Conservation (phyloP, 2,888 invertebrate species). For the Polydesmus complanatus region DNA sequence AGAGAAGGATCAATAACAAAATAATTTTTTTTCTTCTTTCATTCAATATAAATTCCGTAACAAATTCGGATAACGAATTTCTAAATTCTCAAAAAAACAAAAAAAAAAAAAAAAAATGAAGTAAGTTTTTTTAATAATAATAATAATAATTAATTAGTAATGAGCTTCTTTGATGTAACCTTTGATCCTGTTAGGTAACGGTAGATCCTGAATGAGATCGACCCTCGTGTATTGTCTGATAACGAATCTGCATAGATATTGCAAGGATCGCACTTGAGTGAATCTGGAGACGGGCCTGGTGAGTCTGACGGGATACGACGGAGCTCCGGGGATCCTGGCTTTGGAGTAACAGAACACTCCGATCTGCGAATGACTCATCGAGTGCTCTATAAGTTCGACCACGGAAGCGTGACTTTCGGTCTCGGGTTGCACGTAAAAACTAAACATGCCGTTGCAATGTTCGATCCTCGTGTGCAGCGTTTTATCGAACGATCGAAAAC, state of each 20-base stretch:
- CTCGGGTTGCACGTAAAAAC: slow-evolving; percentile 36
- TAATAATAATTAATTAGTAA: slow-evolving; percentile 18
- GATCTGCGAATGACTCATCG: slow-evolving; percentile 53
- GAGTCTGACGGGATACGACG: slow-evolving; percentile 56
- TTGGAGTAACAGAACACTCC: slow-evolving; percentile 58
- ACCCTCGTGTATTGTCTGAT: slow-evolving; percentile 51
- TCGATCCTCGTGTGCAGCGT: slow-evolving; percentile 62
- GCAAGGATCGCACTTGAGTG: slow-evolving; percentile 50
- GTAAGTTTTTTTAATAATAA: background rate
- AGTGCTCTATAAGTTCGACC: slow-evolving; percentile 56
- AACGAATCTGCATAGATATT: slow-evolving; percentile 58
- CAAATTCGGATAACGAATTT: too few relatives aligned
- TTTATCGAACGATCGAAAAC: slow-evolving; percentile 51
- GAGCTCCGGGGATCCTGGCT: slow-evolving; percentile 48
- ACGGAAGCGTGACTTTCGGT: slow-evolving; percentile 45
- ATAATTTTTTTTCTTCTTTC: too few relatives aligned
- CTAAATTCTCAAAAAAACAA: background rate
- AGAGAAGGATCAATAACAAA: too few relatives aligned
- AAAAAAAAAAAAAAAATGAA: background rate
- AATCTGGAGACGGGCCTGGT: slow-evolving; percentile 61
- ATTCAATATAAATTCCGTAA: too few relatives aligned
- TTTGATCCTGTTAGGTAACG: slow-evolving; percentile 46
- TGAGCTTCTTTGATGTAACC: slow-evolving; percentile 38
- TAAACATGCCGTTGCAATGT: slow-evolving; percentile 51
- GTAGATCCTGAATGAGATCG: slow-evolving; percentile 54